A percentile compares a stretch with the other conserved stretches of the same genome.
Conservation (phyloP, 2,113 vertebrate genomes). For the Hoplias malabaricus region DNA sequence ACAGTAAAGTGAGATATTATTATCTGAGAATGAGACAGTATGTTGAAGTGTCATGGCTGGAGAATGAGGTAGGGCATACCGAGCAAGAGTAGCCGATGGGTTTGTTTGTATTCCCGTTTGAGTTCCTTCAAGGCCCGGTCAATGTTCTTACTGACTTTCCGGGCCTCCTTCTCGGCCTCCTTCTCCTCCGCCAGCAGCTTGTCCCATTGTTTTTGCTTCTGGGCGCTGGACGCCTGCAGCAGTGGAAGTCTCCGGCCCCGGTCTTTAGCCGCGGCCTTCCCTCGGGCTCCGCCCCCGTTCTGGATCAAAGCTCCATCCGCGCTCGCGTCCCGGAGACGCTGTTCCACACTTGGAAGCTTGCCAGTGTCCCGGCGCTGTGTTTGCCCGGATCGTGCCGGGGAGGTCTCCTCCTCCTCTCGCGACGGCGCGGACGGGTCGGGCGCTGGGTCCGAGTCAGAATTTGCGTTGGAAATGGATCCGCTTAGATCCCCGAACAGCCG, state of each 20-base stretch:
- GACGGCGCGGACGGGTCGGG: conserved; percentile 64
- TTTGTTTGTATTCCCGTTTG: conserved; percentile 90
- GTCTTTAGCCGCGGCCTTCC: conserved; percentile 66
- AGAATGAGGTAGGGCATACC: conserved; percentile 71
- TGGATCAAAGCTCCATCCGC: conserved; percentile 78
- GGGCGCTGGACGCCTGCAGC: conserved; percentile 71
- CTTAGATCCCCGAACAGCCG: conserved; percentile 87
- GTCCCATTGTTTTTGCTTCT: conserved; percentile 83
- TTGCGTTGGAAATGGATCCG: conserved; percentile 78
- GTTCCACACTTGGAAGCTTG: conserved; percentile 68
- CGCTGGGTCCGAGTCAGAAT: conserved; percentile 76
- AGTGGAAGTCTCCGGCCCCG: conserved; percentile 70
- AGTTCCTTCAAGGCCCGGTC: conserved; percentile 88
- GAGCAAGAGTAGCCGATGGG: conserved; percentile 90
- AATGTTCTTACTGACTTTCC: conserved; percentile 89
- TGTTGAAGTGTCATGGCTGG: not conserved
- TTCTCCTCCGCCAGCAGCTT: conserved; percentile 87
- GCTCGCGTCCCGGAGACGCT: conserved; percentile 67
- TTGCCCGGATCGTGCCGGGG: conserved; percentile 64
- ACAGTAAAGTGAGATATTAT: not conserved
- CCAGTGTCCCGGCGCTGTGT: conserved; percentile 71
- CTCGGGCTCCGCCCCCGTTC: conserved; percentile 68
- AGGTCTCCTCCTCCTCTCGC: conserved; percentile 69
- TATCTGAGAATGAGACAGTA: not conserved
- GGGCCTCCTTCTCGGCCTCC: conserved; percentile 90